Percentiles rank a stretch among this genome's conserved stretches.
These are phyloP conservation scores for Pachycephus smyrnensis DNA, from an alignment of 2,888 invertebrate species.

Conservation along the genomic window DNA sequence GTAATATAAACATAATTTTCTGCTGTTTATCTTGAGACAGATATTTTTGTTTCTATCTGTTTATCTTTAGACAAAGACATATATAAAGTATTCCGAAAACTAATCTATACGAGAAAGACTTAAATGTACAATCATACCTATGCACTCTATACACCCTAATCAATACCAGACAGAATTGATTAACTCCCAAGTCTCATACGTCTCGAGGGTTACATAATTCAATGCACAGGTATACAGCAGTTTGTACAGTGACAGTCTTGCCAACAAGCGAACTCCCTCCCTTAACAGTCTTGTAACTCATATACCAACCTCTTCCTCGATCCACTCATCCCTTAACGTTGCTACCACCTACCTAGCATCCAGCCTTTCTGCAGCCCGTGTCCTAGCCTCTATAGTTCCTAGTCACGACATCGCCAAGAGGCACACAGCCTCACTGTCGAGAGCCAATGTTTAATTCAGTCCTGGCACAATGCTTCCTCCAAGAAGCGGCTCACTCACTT, in stretches of 20 bases:
- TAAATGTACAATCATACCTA: too few relatives aligned
- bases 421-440: constrained; percentile 44
- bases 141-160: neutral
- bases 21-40: neutral
- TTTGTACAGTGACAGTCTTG: constrained; percentile 46
- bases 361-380: constrained; percentile 1
- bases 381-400: constrained; percentile 30
- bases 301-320: constrained; percentile 39
- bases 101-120: too few relatives aligned
- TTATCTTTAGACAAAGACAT: neutral
- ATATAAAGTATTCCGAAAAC: too few relatives aligned
- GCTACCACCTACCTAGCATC: neutral
- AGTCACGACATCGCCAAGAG: constrained; percentile 53
- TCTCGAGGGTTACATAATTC: constrained; percentile 35
- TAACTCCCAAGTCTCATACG: neutral
- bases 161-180: neutral
- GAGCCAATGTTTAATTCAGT: constrained; percentile 53
- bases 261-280: neutral
- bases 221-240: constrained; percentile 41
- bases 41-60: too few relatives aligned
- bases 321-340: constrained; percentile 36
- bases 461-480: constrained; percentile 50
- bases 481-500: constrained; percentile 38
- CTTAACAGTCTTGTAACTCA: constrained; percentile 31
- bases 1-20: neutral